Base-by-base conservation (phyloP, 2,113 vertebrate genomes). In the Trichomycterus rosablanca region DNA sequence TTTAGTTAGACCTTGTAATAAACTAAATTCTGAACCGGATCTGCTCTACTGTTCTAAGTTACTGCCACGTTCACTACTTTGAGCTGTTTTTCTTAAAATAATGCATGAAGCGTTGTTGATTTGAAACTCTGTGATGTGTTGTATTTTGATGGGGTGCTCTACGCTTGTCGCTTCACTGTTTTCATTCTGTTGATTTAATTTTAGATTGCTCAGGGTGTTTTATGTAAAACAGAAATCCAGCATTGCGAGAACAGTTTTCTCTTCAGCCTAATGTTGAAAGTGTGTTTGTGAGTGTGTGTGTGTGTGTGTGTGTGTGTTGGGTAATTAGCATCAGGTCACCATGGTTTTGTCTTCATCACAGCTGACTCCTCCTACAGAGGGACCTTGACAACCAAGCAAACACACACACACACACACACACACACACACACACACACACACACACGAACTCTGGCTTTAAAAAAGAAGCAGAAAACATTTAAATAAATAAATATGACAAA, bases 261-360 rank as follows among this genome's bases (percentile, higher is more conserved):
- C 32, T 9, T 34, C 28, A 35, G 26, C 26, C 59, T 2, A 1
- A 10, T 44, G 53, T 39, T 35, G 19, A 51, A 6, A 9, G 5
- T 46, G 20, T 42, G 42, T 59, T 4, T 59, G 57, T 26, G 35
- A 20, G 39, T 63, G 60, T 45, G 34, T 19, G 34, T 32, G 35
- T 55, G 32, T 14, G 45, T 34, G 23, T 2, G 2, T 32, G 7
- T 8, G 34, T 8, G 34, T 8, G 34, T 8, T n/a, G 3, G 35
- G 24, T 44, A 67, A 60, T 70, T 59, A 59, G 42, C 34, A 53
- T 54, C 32, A 16, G 19, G 44, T 60, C 57, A 35, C 34, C 35
- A 61, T 66, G 57, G 63, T 44, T 71, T 71, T 37, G 22, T 32
- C 32, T 50, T 60, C 43, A 46, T 61, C 56, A 60, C 68, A 48